Evolutionary conservation across 2,113 vertebrate species (phyloP).

Genomic region (Apodemus speciosus): DNA sequence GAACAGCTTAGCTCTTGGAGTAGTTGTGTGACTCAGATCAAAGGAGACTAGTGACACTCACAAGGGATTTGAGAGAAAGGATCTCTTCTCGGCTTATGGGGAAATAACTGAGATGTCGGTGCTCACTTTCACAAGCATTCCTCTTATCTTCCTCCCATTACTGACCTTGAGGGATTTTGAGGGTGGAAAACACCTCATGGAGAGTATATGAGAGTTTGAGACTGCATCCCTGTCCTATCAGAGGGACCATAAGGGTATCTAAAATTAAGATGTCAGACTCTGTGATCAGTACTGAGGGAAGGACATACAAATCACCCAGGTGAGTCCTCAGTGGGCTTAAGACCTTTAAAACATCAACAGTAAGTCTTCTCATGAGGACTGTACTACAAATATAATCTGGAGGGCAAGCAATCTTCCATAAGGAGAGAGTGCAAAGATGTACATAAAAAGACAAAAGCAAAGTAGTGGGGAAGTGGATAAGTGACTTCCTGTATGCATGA

Average conservation of each 20-base stretch:
- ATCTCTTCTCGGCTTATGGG: conserved; percentile 9
- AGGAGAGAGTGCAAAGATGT: background rate
- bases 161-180: conserved; percentile 8
- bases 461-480: background rate
- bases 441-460: background rate
- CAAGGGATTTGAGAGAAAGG: conserved; percentile 37
- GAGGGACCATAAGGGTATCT: background rate
- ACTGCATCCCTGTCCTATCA: background rate
- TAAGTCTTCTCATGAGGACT: background rate
- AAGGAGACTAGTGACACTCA: conserved; percentile 24
- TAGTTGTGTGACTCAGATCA: conserved; percentile 53
- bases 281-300: accelerated
- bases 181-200: background rate
- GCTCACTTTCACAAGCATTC: background rate
- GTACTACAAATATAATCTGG: background rate
- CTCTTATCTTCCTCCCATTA: background rate
- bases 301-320: background rate
- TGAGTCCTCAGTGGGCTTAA: background rate
- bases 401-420: background rate
- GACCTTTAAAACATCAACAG: background rate
- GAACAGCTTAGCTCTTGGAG: conserved; percentile 54
- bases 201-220: background rate
- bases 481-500: too few species aligned
- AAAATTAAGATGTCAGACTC: accelerated
- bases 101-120: conserved; percentile 23